A percentile compares a stretch with the other conserved stretches of the same genome.
Evolutionary conservation across 1,140 invertebrate species (phyloP).

Genomic region (Ceratoteleas bidentatus): DNA sequence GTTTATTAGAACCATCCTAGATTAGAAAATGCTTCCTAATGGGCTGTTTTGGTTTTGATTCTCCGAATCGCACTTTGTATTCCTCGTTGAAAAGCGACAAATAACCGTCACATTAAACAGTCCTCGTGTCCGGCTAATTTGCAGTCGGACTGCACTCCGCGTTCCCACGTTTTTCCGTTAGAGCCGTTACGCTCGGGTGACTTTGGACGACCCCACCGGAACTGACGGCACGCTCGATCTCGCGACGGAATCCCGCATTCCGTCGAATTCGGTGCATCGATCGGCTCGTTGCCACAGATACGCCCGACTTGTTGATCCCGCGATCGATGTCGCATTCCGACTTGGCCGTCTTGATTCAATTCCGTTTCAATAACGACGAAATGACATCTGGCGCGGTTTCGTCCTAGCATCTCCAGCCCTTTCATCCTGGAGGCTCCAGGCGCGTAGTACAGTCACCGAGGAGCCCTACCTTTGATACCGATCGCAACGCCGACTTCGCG

Average conservation of each 20-base stretch:
- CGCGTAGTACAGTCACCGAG: slow-evolving; percentile 6
- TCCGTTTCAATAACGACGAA: slow-evolving; percentile 10
- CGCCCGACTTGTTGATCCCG: background rate
- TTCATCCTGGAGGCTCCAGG: slow-evolving; percentile 25
- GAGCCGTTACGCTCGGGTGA: slow-evolving; percentile 76
- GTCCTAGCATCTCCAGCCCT: slow-evolving; percentile 30
- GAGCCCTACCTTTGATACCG: background rate
- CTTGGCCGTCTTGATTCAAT: slow-evolving; percentile 5
- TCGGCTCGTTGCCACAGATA: background rate
- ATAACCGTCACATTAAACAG: slow-evolving; percentile 57
- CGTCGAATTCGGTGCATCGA: slow-evolving; percentile 21
- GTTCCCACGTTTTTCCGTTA: slow-evolving; percentile 82
- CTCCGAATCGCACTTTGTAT: slow-evolving; percentile 1
- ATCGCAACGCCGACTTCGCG: too few species aligned
- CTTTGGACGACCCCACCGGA: slow-evolving; percentile 79
- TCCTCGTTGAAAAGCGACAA: slow-evolving; percentile 32
- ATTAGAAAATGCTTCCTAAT: too few species aligned
- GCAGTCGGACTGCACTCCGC: slow-evolving; percentile 44
- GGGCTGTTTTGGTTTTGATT: too few species aligned
- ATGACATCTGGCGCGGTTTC: slow-evolving; percentile 24
- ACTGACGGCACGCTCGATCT: slow-evolving; percentile 73
- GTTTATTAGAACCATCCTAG: too few species aligned
- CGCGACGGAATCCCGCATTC: slow-evolving; percentile 53
- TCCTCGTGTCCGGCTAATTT: slow-evolving; percentile 63
- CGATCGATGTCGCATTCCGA: background rate